Percentiles rank a stretch among this genome's conserved stretches.
Evolutionary conservation across 2,888 invertebrate genomes (phyloP).

Genomic region (Saturnia pavonia): DNA sequence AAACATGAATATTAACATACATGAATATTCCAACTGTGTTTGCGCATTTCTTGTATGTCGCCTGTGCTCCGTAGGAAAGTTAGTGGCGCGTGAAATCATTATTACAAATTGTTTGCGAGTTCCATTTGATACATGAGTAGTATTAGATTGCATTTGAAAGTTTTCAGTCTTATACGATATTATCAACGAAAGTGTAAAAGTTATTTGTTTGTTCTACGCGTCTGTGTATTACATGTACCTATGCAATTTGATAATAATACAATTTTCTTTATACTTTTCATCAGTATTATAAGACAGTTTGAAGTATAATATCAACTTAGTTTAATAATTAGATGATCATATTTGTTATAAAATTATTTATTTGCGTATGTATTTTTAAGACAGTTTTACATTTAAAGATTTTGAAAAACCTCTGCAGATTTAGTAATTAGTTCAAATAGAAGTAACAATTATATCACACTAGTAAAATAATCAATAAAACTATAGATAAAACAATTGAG

Average conservation of each 20-base stretch:
- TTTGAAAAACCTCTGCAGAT: too few relatives aligned
- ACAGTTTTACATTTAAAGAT: too few relatives aligned
- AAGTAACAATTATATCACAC: too few relatives aligned
- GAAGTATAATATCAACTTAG: neutral
- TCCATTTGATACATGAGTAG: neutral
- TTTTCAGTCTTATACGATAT: neutral
- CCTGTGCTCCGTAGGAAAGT: conserved; percentile 10
- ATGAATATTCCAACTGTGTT: conserved; percentile 73
- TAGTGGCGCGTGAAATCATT: neutral
- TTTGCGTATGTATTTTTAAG: too few relatives aligned
- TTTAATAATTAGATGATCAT: neutral
- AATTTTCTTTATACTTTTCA: neutral
- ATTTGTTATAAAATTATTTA: neutral
- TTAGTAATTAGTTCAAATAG: too few relatives aligned
- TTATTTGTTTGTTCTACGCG: neutral
- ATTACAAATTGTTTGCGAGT: conserved; percentile 8
- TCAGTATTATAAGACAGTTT: neutral
- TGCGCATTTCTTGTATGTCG: conserved; percentile 68
- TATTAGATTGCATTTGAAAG: neutral
- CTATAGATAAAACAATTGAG: too few relatives aligned
- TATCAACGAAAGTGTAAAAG: neutral
- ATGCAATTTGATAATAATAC: neutral
- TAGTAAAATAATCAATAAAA: too few relatives aligned
- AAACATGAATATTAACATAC: conserved; percentile 74
- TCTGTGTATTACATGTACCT: neutral